Evolutionary conservation across 2,888 invertebrate genomes (phyloP), one percentile per base, ranked within the genome.

Genomic region (Sipha maydis): DNA sequence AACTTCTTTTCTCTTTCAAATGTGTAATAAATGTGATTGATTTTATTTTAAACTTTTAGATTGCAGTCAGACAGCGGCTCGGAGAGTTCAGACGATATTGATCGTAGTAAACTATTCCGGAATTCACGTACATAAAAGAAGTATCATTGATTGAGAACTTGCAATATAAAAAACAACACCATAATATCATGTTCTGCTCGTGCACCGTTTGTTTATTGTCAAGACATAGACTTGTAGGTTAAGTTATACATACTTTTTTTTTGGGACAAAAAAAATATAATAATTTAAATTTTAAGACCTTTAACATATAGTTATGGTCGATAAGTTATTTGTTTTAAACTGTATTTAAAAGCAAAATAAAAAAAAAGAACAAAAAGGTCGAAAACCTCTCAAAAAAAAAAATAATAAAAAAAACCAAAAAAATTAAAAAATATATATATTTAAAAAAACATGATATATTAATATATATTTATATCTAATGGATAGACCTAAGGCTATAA

Each of bases 181-280:
- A n/a, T 85, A 76, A 54, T 82, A 88, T 75, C 71, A 80, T 79
- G 34, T 86, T 80, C 73, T 56, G 56, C 61, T 85, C 34, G 31
- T 88, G 88, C 88, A 88, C 80, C n/a, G 41, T 67, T 56, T 86
- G 73, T 79, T 86, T 79, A 56, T 86, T 82, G 73, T 82, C 80
- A 54, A 88, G 61, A 75, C 67, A 80, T 28, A 73, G 79, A 38
- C 38, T 73, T 41, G 61, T 79, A 86, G 86, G 76, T 88, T 88
- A 88, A 73, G 75, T 88, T 75, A 73, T 61, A 86, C 71, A 82
- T 75, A 82, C 31, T 88, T 78, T 86, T 88, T 75, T 48, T 82
- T 88, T 88, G 88, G 82, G 80, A 80, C 88, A 88, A 82, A 88
- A 82, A 88, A 88, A 75, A 73, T 82, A 61, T 88, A 88, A 75